Evolutionary conservation across 2,113 vertebrate genomes (phyloP).

Genomic region (Tachycineta bicolor): DNA sequence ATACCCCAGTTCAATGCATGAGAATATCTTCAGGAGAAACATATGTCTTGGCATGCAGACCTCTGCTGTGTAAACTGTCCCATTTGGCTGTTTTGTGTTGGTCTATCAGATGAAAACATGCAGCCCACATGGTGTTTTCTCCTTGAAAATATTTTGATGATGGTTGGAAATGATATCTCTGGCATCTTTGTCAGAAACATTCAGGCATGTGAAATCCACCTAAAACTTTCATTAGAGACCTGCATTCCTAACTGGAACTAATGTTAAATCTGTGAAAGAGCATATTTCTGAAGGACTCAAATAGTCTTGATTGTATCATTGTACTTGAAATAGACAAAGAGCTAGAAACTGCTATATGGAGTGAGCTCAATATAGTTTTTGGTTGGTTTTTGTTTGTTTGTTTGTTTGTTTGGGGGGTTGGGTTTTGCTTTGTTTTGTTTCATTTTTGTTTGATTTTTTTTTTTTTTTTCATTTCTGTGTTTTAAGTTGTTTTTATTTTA

Average conservation of each 20-base stretch:
- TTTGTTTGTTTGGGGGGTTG: background rate
- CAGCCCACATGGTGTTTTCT: background rate
- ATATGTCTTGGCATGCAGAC: accelerated
- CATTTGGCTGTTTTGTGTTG: background rate
- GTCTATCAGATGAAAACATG: background rate
- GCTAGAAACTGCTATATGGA: background rate
- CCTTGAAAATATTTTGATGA: background rate
- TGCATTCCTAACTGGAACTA: background rate
- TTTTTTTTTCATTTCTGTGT: background rate
- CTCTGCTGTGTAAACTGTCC: background rate
- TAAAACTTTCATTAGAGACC: background rate
- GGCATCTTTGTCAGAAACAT: background rate
- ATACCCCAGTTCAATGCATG: background rate
- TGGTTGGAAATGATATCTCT: background rate
- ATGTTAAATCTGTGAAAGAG: background rate
- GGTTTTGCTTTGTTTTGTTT: background rate
- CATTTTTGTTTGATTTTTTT: no score
- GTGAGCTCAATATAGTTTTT: background rate
- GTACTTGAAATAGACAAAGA: background rate
- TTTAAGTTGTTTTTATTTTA: background rate
- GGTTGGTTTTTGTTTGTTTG: background rate
- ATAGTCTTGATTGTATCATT: background rate
- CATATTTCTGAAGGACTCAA: background rate
- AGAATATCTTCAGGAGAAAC: background rate
- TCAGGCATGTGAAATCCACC: background rate